Evolutionary conservation across 2,888 invertebrate species (phyloP).

Genomic region (Hartigia nigra): DNA sequence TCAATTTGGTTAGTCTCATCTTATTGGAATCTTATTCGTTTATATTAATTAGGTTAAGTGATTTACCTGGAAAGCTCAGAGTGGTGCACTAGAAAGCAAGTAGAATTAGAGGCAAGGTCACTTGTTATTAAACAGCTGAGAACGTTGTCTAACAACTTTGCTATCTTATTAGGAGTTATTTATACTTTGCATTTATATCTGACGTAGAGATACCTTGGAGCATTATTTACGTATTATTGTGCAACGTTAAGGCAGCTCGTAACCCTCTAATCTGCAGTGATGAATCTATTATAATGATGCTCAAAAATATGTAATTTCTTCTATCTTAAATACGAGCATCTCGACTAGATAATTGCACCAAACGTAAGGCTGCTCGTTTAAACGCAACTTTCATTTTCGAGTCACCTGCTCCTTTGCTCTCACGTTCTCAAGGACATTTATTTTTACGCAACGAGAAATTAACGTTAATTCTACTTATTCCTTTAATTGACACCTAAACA

Average conservation of each 20-base stretch:
- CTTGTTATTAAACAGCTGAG: background rate
- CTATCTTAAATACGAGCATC: background rate
- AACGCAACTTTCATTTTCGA: background rate
- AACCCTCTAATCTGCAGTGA: background rate
- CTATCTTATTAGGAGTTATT: background rate
- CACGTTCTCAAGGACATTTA: slow-evolving; percentile 9
- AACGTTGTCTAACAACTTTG: background rate
- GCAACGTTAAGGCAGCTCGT: background rate
- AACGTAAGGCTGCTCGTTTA: background rate
- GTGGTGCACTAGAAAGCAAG: background rate
- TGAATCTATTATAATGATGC: background rate
- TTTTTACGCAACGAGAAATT: background rate
- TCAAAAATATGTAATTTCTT: background rate
- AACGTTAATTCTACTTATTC: background rate
- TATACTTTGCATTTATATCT: background rate
- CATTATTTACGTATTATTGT: background rate
- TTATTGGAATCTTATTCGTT: background rate
- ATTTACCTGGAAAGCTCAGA: background rate
- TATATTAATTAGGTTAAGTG: background rate
- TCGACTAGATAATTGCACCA: background rate
- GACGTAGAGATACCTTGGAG: background rate
- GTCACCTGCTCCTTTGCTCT: background rate
- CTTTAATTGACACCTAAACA: background rate
- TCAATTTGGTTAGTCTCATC: background rate
- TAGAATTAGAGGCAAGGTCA: background rate